A percentile compares a stretch with the other conserved stretches of the same genome.
phyloP scores from a whole-genome alignment of 2,888 invertebrate species.

The Neoitamus cyanurus region DNA sequence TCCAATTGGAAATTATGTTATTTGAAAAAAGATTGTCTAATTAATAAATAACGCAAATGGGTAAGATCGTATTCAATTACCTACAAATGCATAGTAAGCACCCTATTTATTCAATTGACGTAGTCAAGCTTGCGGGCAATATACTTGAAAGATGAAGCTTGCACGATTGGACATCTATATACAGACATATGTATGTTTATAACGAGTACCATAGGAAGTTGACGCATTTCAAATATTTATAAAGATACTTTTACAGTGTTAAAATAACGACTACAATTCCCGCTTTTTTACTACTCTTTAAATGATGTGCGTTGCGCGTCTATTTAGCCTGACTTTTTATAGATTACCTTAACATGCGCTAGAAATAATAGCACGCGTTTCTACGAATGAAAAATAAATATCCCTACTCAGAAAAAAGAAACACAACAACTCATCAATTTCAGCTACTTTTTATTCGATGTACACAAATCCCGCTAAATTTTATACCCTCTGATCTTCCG shows the following conservation, averaged over 20 bases:
- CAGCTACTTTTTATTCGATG: not conserved
- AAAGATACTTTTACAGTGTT: not conserved
- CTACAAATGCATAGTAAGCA: not conserved
- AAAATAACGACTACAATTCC: not conserved
- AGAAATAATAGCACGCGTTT: not conserved
- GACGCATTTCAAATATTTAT: not conserved
- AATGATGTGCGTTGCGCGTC: not conserved
- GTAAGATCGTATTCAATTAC: not conserved
- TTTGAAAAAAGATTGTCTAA: not conserved
- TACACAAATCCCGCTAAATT: not conserved
- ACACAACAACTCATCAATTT: not conserved
- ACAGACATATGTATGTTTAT: not conserved
- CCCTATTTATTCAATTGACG: not conserved
- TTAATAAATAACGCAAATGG: not conserved
- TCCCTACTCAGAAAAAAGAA: not conserved
- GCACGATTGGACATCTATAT: not conserved
- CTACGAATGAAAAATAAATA: not conserved
- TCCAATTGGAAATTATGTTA: not conserved
- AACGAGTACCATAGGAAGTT: too few species aligned
- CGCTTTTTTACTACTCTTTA: not conserved
- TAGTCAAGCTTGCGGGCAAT: too few species aligned
- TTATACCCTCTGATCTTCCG: not conserved
- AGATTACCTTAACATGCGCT: not conserved
- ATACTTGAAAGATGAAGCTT: not conserved
- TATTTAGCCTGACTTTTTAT: not conserved